Evolutionary conservation across 2,797 vertebrate genomes (phyloP).

Genomic region (Amblyopsis hoosieri): DNA sequence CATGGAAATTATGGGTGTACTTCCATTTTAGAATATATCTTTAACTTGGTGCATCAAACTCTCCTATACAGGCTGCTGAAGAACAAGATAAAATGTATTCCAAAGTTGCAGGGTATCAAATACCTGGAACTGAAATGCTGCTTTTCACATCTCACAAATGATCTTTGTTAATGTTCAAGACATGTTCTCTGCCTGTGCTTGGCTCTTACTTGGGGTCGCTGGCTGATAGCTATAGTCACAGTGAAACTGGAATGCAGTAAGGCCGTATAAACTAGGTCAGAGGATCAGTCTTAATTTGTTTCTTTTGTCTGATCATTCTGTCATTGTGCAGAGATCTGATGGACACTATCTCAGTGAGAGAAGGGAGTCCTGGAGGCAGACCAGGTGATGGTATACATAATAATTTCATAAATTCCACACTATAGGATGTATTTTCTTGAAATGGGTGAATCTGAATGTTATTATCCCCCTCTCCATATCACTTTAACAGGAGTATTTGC

Average conservation of each 20-base stretch:
- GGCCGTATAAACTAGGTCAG: constrained; percentile 34
- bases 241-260: constrained; percentile 36
- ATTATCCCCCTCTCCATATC: constrained; percentile 10
- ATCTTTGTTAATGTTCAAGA: constrained; percentile 39
- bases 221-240: constrained; percentile 36
- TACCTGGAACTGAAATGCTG: constrained; percentile 43
- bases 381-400: constrained; percentile 65
- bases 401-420: constrained; percentile 59
- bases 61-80: not conserved
- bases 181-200: constrained; percentile 29
- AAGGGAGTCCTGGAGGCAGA: constrained; percentile 67
- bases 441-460: constrained; percentile 10
- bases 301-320: constrained; percentile 71
- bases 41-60: not conserved
- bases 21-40: constrained; percentile 9
- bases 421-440: constrained; percentile 31
- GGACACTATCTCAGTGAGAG: constrained; percentile 66
- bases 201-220: constrained; percentile 21
- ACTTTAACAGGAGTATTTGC: constrained; percentile 16
- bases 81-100: constrained; percentile 5
- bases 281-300: constrained; percentile 63
- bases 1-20: constrained; percentile 2
- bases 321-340: constrained; percentile 70
- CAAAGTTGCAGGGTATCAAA: constrained; percentile 32
- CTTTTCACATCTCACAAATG: constrained; percentile 58